A percentile compares a stretch with the other conserved stretches of the same genome.
phyloP scores from a whole-genome alignment of 2,113 vertebrate genomes.

The Apodemus sylvaticus region DNA sequence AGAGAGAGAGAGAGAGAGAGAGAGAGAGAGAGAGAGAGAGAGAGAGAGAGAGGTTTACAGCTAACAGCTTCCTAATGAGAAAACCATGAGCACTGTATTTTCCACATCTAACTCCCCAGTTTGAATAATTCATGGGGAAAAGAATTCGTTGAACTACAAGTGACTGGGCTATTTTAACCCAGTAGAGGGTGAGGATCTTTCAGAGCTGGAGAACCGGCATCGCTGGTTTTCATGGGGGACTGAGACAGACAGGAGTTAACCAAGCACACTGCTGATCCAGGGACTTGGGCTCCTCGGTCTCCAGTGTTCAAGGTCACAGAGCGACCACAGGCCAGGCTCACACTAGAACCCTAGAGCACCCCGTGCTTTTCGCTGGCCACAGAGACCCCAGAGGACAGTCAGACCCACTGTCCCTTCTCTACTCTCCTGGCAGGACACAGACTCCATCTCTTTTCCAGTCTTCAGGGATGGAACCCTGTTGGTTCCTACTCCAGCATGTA shows the following conservation, averaged over 20 bases:
- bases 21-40: neutral
- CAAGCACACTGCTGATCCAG: neutral
- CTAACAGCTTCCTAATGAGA: slow-evolving; percentile 69
- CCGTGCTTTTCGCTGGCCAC: too few species aligned
- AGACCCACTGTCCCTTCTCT: neutral
- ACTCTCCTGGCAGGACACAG: neutral
- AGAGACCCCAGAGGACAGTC: neutral
- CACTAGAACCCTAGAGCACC: neutral
- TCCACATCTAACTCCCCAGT: slow-evolving; percentile 67
- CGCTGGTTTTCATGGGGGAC: neutral
- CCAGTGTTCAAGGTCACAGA: neutral
- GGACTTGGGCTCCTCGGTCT: neutral
- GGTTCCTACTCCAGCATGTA: neutral
- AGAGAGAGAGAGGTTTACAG: neutral
- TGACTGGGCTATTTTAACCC: slow-evolving; percentile 67
- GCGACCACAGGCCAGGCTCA: neutral
- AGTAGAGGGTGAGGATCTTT: slow-evolving; percentile 22
- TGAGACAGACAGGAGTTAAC: neutral
- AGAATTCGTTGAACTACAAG: slow-evolving; percentile 69
- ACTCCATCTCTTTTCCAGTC: neutral
- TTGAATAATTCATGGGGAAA: slow-evolving; percentile 73
- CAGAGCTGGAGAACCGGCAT: neutral
- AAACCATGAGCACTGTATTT: slow-evolving; percentile 64
- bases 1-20: neutral
- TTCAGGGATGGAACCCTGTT: neutral